A percentile compares a stretch with the other conserved stretches of the same genome.
phyloP scores from a whole-genome alignment of 2,797 vertebrate genomes.

The Cynopterus sphinx region DNA sequence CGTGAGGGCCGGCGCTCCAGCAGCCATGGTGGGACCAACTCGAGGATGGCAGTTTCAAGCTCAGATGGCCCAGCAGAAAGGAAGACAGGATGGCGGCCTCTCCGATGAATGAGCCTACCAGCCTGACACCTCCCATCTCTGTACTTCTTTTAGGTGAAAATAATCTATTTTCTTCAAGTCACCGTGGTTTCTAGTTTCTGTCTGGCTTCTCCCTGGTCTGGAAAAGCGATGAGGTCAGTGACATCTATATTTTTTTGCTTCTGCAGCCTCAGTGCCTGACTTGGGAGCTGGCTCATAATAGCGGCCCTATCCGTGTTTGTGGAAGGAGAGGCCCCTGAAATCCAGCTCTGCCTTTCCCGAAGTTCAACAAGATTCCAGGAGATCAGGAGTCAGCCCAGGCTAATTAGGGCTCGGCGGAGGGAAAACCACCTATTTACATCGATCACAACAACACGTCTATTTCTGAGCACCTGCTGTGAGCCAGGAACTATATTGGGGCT shows the following conservation, averaged over 20 bases:
- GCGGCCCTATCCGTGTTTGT: background rate
- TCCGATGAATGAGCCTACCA: background rate
- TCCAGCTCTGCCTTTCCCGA: background rate
- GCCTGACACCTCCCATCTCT: background rate
- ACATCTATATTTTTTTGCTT: background rate
- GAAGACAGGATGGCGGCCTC: background rate
- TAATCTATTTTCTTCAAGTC: background rate
- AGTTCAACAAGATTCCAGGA: background rate
- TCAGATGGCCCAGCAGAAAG: background rate
- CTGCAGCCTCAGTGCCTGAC: background rate
- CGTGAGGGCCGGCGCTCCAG: background rate
- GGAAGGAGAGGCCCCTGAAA: background rate
- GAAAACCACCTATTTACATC: background rate
- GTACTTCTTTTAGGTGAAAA: background rate
- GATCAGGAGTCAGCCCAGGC: background rate
- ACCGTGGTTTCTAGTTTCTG: background rate
- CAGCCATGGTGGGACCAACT: background rate
- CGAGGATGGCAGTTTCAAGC: background rate
- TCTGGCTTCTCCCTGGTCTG: background rate
- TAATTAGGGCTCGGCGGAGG: background rate
- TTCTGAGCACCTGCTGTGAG: background rate
- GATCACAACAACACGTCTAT: background rate
- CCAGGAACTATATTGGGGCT: background rate
- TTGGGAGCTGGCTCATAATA: background rate
- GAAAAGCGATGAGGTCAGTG: background rate